phyloP scores from a whole-genome alignment of 2,113 vertebrate genomes.

The Nymphicus hollandicus region DNA sequence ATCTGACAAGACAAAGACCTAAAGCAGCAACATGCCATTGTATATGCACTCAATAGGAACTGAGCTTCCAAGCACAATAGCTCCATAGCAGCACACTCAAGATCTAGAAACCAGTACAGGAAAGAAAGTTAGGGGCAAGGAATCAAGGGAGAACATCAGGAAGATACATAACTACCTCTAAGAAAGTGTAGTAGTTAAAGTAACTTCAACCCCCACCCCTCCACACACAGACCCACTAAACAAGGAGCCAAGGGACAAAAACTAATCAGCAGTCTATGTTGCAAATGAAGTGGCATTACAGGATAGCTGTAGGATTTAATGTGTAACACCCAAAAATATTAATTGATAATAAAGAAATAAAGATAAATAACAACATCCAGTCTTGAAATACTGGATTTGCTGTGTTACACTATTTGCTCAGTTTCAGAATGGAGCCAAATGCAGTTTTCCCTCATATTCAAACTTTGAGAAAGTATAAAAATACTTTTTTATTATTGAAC shows the following conservation, averaged over 20 bases:
- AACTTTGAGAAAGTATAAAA: neutral
- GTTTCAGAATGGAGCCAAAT: neutral
- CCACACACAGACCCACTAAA: neutral
- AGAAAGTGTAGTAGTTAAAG: fast-evolving
- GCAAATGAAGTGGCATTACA: neutral
- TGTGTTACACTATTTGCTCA: neutral
- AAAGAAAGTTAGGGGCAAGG: neutral
- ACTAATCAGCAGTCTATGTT: neutral
- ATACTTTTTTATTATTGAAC: neutral
- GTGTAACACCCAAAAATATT: neutral
- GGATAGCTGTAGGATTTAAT: neutral
- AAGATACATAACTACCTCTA: neutral
- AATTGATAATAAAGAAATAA: neutral
- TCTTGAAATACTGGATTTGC: neutral
- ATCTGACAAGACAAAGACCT: neutral
- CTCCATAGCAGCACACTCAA: neutral
- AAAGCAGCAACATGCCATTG: neutral
- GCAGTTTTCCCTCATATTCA: neutral
- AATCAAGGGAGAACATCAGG: neutral
- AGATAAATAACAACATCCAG: neutral
- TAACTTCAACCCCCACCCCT: neutral
- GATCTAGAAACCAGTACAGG: neutral
- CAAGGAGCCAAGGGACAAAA: neutral
- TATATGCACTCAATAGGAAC: neutral
- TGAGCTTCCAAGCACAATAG: neutral